Base-by-base conservation (phyloP, 2,888 invertebrate genomes). In the Lycia hirtaria region DNA sequence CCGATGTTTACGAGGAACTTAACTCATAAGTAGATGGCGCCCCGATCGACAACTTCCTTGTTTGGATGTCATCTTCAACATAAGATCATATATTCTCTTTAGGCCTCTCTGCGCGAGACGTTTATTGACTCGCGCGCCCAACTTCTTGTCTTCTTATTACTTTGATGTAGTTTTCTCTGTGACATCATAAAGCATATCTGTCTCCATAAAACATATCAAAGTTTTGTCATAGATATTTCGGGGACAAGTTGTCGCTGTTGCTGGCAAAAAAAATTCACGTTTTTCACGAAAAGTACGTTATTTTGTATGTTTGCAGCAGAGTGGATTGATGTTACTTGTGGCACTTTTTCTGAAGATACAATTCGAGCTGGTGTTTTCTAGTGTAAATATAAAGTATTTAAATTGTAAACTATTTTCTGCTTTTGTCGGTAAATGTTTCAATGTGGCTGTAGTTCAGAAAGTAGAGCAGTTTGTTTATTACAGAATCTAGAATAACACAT, bases 81-180 rank as follows among this genome's bases (percentile, higher is more conserved):
- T 44, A 48, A 60, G 44, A 44, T 38, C 30, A 41, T 26, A 26
- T 26, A 26, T 22, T 20, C 45, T 24, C 49, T 59, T 45, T 14
- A 30, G 28, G 41, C 41, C 28, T 20, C 45, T 24, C 49, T 59
- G 50, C n/a, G 35, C 33, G 41, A 50, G 53, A 53, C 53, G 52
- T 56, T 60, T 60, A 60, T 60, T 60, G 56, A 60, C 53, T 53
- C 19, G 22, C 40, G 44, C 35, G 37, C 47, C 50, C 47, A 37
- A 53, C 40, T 60, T 60, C n/a, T 30, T 17, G 28, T 51, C 14
- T 53, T 52, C 52, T 52, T 53, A 56, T 60, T 53, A 53, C 51
- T 60, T 56, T 50, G 28, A 51, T 43, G 30, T 38, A 56, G 49
- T 51, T 56, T 41, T 30, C 40, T 45, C 15, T 49, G 14, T 33